Base-by-base conservation (phyloP, 2,113 vertebrate genomes). In the Crocuta crocuta region DNA sequence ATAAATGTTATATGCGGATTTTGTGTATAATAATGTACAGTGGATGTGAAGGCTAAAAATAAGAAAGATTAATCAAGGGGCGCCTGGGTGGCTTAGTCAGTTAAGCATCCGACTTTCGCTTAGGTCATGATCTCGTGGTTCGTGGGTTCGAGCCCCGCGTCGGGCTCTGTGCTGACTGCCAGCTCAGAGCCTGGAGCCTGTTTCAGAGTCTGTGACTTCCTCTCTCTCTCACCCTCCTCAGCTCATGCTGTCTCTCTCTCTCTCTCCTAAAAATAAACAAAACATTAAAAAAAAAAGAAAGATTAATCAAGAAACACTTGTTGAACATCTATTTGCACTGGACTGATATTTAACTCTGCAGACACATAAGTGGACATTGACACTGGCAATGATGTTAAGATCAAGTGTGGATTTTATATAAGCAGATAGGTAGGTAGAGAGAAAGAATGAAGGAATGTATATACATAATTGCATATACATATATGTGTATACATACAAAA, bases 271-370 rank as follows among this genome's bases (percentile, higher is more conserved):
- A n/a, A n/a, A n/a, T n/a, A n/a, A n/a, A n/a, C n/a, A n/a, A n/a
- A n/a, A n/a, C n/a, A n/a, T n/a, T n/a, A n/a, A n/a, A 48, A 85
- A 88, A 93, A 73, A 55, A 89, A 35, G 39, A 93, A 88, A 58
- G 45, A 33, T 89, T 63, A 58, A 17, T 48, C 63, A 73, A 61
- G 13, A 93, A 66, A 86, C 12, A 85, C 19, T 84, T 39, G 53
- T 31, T 78, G n/a, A 83, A 13, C 35, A 33, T 9, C 26, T 19
- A 19, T 91, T 79, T 31, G 13, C 82, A 50, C 5, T 68, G 63
- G 24, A 55, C 35, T 83, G 11, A 39, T 31, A 15, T 76, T 73
- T 71, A 53, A 78, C 35, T 79, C 91, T 68, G 33, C 68, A 83
- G 26, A 80, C 3, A 88, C 0, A 3, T 23, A 91, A 68, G 45